Evolutionary conservation across 1,140 invertebrate genomes (phyloP).

Genomic region (Chelonus insularis): DNA sequence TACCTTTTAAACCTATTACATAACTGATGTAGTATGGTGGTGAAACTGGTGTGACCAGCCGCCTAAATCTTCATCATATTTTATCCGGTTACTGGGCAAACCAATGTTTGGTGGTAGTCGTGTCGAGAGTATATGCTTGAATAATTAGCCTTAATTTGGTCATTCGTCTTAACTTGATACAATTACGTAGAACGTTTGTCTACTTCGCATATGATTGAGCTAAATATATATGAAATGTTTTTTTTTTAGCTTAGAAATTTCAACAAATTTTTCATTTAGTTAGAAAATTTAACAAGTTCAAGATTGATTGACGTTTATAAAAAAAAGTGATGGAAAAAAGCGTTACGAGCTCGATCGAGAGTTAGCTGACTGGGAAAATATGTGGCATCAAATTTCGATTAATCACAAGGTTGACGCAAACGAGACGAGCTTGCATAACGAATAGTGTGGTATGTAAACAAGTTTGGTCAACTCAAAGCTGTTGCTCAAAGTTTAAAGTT

Average conservation of each 20-base stretch:
- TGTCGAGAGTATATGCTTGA: constrained; percentile 40
- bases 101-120: constrained; percentile 23
- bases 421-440: not conserved
- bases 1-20: constrained; percentile 51
- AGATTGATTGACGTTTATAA: constrained; percentile 2
- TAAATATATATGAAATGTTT: too few species aligned
- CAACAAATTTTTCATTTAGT: constrained; percentile 7
- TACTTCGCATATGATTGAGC: constrained; percentile 12
- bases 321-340: not conserved
- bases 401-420: constrained; percentile 9
- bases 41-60: not conserved
- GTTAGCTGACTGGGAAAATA: constrained; percentile 7
- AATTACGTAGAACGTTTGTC: not conserved
- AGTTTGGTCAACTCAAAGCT: constrained; percentile 9
- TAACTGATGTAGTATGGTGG: constrained; percentile 34
- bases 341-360: not conserved
- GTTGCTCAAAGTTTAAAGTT: constrained; percentile 27
- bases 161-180: constrained; percentile 36
- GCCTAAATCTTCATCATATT: constrained; percentile 1
- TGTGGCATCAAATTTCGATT: constrained; percentile 18
- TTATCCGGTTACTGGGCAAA: not conserved
- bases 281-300: constrained; percentile 20
- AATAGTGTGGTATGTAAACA: constrained; percentile 18
- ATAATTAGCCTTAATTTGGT: constrained; percentile 53
- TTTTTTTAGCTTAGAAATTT: constrained; percentile 25